Evolutionary conservation across 2,888 invertebrate genomes (phyloP).

Genomic region (Schizaphis graminum): DNA sequence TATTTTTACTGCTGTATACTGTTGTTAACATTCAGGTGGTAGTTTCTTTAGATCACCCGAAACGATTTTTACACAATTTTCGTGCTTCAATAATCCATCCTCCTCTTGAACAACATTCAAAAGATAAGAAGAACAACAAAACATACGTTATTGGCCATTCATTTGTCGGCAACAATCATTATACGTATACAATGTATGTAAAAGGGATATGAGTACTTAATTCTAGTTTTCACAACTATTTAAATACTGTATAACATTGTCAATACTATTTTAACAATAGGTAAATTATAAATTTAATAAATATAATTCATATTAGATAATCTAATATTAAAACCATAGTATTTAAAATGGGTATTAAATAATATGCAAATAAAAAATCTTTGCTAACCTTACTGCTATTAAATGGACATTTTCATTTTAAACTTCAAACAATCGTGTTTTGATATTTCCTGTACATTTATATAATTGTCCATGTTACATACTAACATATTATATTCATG

Average conservation of each 20-base stretch:
- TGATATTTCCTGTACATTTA: not conserved
- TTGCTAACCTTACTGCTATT: too few species aligned
- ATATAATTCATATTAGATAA: not conserved
- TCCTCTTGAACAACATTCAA: not conserved
- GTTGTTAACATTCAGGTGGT: not conserved
- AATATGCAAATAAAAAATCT: not conserved
- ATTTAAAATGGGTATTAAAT: not conserved
- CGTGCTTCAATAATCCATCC: not conserved
- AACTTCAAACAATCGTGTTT: not conserved
- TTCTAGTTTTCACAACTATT: not conserved
- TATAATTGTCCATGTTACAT: not conserved
- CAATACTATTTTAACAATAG: not conserved
- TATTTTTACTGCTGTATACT: not conserved
- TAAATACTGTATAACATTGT: not conserved
- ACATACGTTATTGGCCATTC: not conserved
- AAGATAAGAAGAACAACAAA: not conserved
- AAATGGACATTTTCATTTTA: too few species aligned
- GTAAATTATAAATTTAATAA: not conserved
- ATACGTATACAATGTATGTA: not conserved
- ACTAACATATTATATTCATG: too few species aligned
- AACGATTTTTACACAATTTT: not conserved
- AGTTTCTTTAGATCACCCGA: not conserved
- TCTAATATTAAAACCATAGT: not conserved
- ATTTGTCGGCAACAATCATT: not conserved
- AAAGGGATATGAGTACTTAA: not conserved